phyloP scores from a whole-genome alignment of 2,888 invertebrate genomes.

The Campoplex capitator region DNA sequence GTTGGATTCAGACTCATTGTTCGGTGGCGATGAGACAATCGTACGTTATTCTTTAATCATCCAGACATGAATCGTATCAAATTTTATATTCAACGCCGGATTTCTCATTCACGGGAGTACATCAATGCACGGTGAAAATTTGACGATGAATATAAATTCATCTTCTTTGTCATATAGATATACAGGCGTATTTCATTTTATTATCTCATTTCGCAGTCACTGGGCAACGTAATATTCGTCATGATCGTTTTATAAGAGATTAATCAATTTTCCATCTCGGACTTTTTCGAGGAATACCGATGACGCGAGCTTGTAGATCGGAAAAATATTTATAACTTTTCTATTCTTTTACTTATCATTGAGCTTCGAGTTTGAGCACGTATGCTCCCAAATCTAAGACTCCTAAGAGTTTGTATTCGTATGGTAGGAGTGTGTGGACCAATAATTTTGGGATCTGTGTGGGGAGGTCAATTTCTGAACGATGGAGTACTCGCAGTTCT shows the following conservation, averaged over 20 bases:
- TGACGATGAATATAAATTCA: neutral
- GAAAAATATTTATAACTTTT: constrained; percentile 47
- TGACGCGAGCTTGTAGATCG: constrained; percentile 48
- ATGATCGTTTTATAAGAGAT: constrained; percentile 32
- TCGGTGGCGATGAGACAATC: neutral
- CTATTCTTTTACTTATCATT: neutral
- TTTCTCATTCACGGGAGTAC: neutral
- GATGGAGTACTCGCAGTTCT: constrained; percentile 17
- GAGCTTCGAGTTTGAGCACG: constrained; percentile 27
- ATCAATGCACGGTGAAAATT: neutral
- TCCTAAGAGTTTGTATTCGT: constrained; percentile 2
- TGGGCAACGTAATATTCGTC: constrained; percentile 23
- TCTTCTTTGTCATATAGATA: neutral
- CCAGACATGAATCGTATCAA: neutral
- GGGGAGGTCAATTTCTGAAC: constrained; percentile 61
- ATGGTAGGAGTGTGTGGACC: neutral
- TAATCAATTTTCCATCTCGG: constrained; percentile 36
- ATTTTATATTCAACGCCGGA: neutral
- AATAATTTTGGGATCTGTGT: constrained; percentile 1
- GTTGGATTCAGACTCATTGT: neutral
- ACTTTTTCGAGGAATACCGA: constrained; percentile 1
- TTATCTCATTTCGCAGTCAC: constrained; percentile 17
- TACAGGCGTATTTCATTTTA: neutral
- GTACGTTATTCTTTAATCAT: neutral
- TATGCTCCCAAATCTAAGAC: constrained; percentile 29